Evolutionary conservation across 2,888 invertebrate species (phyloP), one percentile per base, ranked within the genome.

Genomic region (Philereme vetulata): DNA sequence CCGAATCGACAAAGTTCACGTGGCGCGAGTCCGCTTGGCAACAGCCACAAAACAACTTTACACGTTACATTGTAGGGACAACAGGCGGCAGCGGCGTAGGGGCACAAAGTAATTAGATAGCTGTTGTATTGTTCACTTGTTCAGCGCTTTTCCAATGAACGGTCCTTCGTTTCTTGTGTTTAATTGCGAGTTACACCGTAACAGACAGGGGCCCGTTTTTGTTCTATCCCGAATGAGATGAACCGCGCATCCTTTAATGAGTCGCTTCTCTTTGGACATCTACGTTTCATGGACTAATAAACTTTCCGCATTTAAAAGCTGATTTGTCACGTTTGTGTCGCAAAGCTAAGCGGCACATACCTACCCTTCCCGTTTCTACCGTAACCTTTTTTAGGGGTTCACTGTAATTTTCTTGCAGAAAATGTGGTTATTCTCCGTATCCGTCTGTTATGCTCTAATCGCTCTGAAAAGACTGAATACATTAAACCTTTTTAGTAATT

Each of bases 91-190:
- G 75, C 77, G 68, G 76, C 71, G 77, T 69, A 78, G 77, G 53
- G 80, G 79, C 81, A 80, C 83, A 82, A 84, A 88, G 85, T 88
- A 88, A 89, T 90, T 89, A 88, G 86, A 87, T 88, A 81, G 82
- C 81, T 75, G 82, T 82, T 88, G 81, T 85, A 80, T 82, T 83
- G 86, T 86, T 83, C 82, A 86, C 84, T 87, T 83, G 85, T 84
- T 88, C 87, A 84, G 84, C 85, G 82, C 82, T 87, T 85, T 85
- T 82, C 85, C 85, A 84, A 82, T 84, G 85, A 81, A 80, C 82
- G 81, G 75, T 73, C 75, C 72, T 76, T 74, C 77, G 77, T 77
- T 81, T 80, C 62, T 78, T 80, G 76, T 84, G 85, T 86, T 88
- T 89, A 89, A 90, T 91, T 90, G 88, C 86, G 76, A 81, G 76